Evolutionary conservation across 2,113 vertebrate species (phyloP), one percentile per base, ranked within the genome.

Genomic region (Sprattus sprattus): DNA sequence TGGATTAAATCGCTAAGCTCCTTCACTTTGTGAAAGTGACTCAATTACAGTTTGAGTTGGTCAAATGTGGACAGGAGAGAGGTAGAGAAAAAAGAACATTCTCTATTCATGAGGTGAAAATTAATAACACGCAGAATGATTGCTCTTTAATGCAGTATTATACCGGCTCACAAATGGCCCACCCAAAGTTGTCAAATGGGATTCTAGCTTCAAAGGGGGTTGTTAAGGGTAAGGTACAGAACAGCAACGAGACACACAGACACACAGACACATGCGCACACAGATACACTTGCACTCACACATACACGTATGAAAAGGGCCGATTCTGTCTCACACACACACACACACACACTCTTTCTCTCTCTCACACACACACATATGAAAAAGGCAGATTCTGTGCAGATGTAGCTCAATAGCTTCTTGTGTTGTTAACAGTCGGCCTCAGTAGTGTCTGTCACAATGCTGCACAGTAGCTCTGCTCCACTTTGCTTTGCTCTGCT

Each of bases 1-100:
- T 60, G 85, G 87, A 87, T 93, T 91, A 89, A 92, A 93, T 90
- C 89, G 83, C 84, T 87, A 86, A 91, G 87, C 91, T 84, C 90
- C 86, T 88, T 87, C 81, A 82, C 84, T 85, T 85, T 91, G 75
- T 88, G 81, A 90, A 90, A 89, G 44, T 64, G 47, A 82, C 45
- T 86, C 89, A 90, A 93, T 92, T 92, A 90, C 88, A 57, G 45
- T 89, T 85, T 89, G 89, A 92, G 86, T 88, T 82, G 83, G 88
- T 89, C 81, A 91, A 90, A 89, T 84, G 82, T 81, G 85, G 85
- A 92, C 83, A 85, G 39, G 84, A 81, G 83, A 88, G 47, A 20
- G 86, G 86, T 82, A 86, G 81, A 32, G 28, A 10, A 13, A 13
- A 32, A 54, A n/a, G 28, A 10, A 18, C 20, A 32, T 45, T 28